Evolutionary conservation across 37 sponge, comb jelly and placozoan genomes (phyloP).

Genomic region (Ianthella basta): DNA sequence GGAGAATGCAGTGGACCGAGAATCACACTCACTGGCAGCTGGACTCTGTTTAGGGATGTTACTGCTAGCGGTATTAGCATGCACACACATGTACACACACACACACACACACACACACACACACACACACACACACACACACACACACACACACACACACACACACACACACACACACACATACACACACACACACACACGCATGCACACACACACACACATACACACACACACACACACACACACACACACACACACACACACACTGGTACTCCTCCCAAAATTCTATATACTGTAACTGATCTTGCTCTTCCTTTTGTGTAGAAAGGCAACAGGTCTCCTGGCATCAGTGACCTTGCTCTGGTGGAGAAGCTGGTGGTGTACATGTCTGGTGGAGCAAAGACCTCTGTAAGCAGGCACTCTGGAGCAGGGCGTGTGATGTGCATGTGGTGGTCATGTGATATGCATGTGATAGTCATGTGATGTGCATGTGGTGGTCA

Average conservation of each 20-base stretch:
- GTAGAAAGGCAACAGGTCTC: constrained; percentile 33
- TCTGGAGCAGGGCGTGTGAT: no score
- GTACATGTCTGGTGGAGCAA: constrained; percentile 78
- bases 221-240: neutral
- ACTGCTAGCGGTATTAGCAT: constrained; percentile 68
- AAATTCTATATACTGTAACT: no score
- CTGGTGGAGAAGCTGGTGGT: constrained; percentile 60
- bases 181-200: constrained; percentile 1
- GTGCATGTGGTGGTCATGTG: no score
- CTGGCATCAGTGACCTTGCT: constrained; percentile 44
- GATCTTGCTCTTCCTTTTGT: neutral
- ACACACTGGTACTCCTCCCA: no score
- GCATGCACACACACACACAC: neutral
- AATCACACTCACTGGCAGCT: constrained; percentile 84
- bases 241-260: no score
- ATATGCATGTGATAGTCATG: no score
- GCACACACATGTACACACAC: no score
- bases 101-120: neutral
- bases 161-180: constrained; percentile 27
- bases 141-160: constrained; percentile 29
- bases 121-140: neutral
- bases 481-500: no score
- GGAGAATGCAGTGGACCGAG: constrained; percentile 86
- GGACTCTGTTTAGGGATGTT: constrained; percentile 91
- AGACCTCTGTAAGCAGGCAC: constrained; percentile 3